Conservation (phyloP, 2,797 vertebrate genomes). For the Centroberyx gerrardi region DNA sequence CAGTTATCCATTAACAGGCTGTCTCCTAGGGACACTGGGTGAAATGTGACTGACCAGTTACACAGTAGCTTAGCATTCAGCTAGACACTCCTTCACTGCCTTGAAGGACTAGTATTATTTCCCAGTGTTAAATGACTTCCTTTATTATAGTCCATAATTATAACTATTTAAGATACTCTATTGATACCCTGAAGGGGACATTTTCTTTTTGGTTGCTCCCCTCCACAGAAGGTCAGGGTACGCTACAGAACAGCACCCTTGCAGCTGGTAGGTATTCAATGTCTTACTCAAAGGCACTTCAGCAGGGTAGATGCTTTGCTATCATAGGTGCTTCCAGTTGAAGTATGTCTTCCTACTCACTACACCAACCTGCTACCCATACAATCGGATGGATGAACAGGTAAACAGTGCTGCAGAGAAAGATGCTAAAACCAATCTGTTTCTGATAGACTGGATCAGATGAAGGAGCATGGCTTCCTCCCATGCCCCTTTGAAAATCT, state of each 20-base stretch:
- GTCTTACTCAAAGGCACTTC: conserved; percentile 1
- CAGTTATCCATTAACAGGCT: conserved; percentile 64
- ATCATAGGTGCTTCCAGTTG: not conserved
- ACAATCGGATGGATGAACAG: not conserved
- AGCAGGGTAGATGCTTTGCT: not conserved
- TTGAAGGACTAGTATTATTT: not conserved
- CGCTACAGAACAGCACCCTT: not conserved
- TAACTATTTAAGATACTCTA: not conserved
- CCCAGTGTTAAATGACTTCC: not conserved
- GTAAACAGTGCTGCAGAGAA: not conserved
- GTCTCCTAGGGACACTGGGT: conserved; percentile 61
- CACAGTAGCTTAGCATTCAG: conserved; percentile 17
- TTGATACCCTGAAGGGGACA: not conserved
- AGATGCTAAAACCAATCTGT: not conserved
- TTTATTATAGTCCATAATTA: conserved; percentile 44
- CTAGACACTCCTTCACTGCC: conserved; percentile 7
- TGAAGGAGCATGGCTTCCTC: not conserved
- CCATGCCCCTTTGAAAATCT: not conserved
- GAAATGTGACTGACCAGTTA: conserved; percentile 60
- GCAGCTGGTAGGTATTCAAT: not conserved
- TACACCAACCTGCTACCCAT: not conserved
- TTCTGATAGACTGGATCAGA: not conserved
- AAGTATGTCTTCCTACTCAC: not conserved
- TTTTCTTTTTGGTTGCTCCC: not conserved
- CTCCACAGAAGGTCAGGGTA: not conserved